Conservation (phyloP, 2,797 vertebrate species). For the Rhinogobio ventralis region DNA sequence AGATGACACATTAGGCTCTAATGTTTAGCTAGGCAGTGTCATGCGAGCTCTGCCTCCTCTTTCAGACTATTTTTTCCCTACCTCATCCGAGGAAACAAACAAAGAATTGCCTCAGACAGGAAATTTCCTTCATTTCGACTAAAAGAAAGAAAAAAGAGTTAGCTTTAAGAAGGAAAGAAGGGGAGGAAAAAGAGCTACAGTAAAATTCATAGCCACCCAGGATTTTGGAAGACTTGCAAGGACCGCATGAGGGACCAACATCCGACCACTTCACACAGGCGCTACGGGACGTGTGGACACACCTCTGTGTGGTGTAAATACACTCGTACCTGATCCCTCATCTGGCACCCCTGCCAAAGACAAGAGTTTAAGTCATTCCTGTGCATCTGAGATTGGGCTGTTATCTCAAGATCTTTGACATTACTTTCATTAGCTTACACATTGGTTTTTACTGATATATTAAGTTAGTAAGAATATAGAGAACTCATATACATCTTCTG, state of each 20-base stretch:
- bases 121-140: conserved; percentile 57
- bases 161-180: conserved; percentile 30
- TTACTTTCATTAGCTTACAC: background rate
- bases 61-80: conserved; percentile 33
- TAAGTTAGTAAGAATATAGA: background rate
- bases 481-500: background rate
- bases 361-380: conserved; percentile 69
- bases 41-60: conserved; percentile 35
- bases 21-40: conserved; percentile 57
- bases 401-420: conserved; percentile 39
- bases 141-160: conserved; percentile 24
- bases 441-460: background rate
- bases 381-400: conserved; percentile 32
- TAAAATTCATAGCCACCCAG: conserved; percentile 75
- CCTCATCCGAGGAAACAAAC: conserved; percentile 44
- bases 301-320: conserved; percentile 77
- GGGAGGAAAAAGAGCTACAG: conserved; percentile 53
- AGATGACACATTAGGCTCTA: conserved; percentile 39
- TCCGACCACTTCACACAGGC: conserved; percentile 78
- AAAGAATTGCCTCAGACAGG: conserved; percentile 48
- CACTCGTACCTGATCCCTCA: conserved; percentile 71
- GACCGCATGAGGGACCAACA: conserved; percentile 66
- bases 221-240: conserved; percentile 66
- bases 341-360: conserved; percentile 72
- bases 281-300: conserved; percentile 76